Conservation (phyloP, 2,888 invertebrate genomes). For the Scrobipalpa atriplicella region DNA sequence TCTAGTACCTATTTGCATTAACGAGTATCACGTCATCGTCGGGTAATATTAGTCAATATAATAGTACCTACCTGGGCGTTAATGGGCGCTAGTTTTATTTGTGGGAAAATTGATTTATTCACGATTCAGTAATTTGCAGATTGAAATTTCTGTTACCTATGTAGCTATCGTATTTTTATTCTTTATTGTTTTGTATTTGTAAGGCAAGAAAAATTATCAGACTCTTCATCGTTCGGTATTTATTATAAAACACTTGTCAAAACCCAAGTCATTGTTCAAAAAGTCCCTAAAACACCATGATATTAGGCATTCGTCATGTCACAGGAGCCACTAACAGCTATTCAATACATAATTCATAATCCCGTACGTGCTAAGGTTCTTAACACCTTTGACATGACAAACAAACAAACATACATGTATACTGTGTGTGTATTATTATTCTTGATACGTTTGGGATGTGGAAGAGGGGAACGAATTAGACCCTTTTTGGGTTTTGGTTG, state of each 20-base stretch:
- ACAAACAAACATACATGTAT: conserved; percentile 25
- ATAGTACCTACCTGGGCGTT: no score
- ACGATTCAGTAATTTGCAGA: no score
- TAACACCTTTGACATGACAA: conserved; percentile 28
- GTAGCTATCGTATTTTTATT: background rate
- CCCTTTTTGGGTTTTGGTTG: conserved; percentile 13
- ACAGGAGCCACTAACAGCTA: conserved; percentile 22
- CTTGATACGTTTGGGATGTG: conserved; percentile 6
- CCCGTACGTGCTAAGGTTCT: conserved; percentile 32
- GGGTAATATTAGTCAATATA: no score
- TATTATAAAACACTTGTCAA: conserved; percentile 13
- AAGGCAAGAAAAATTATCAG: background rate
- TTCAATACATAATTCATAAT: conserved; percentile 34
- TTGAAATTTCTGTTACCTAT: no score
- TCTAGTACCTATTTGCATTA: no score
- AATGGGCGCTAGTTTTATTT: no score
- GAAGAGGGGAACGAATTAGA: conserved; percentile 1
- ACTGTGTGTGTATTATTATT: background rate
- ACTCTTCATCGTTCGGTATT: background rate
- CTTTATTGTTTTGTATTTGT: background rate
- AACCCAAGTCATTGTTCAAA: background rate
- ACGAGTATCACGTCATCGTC: no score
- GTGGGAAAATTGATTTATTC: no score
- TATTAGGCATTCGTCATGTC: conserved; percentile 24
- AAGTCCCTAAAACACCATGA: background rate